Percentiles rank a stretch among this genome's conserved stretches.
These are phyloP conservation scores for Drosophila borborema DNA, from an alignment of 2,888 invertebrate species.

Conservation along the genomic window DNA sequence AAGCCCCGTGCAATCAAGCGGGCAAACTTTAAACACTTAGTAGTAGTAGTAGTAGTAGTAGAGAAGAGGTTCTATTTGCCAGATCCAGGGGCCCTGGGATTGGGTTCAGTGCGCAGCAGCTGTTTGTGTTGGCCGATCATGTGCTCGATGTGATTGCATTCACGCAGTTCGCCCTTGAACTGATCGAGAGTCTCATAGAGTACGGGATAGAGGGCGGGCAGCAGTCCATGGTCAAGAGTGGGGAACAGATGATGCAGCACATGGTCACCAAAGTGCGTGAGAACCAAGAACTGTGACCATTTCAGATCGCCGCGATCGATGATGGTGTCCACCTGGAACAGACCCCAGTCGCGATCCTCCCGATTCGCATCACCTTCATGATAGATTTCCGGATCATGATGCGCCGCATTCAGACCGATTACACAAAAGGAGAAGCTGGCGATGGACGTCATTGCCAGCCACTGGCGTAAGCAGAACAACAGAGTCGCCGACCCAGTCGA, in stretches of 20 bases:
- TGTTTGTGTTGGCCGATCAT: conserved; percentile 89
- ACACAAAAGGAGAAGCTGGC: conserved; percentile 88
- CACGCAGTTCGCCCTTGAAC: conserved; percentile 83
- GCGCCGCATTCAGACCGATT: conserved; percentile 90
- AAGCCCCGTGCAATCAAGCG: neutral
- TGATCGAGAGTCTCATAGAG: conserved; percentile 83
- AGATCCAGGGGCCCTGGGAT: conserved; percentile 80
- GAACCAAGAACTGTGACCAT: conserved; percentile 88
- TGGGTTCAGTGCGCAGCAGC: conserved; percentile 86
- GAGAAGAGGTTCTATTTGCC: conserved; percentile 35
- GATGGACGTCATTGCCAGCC: conserved; percentile 87
- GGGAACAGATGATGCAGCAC: conserved; percentile 93
- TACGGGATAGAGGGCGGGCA: conserved; percentile 88
- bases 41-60: too few relatives aligned
- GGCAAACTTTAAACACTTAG: neutral
- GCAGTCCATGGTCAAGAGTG: conserved; percentile 90
- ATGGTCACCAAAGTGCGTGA: conserved; percentile 92
- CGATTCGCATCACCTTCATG: conserved; percentile 90
- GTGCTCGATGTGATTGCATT: conserved; percentile 87
- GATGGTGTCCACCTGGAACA: conserved; percentile 91
- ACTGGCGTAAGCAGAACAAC: conserved; percentile 82
- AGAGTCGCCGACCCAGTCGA: conserved; percentile 75
- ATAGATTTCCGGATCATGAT: conserved; percentile 92
- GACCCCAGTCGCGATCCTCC: conserved; percentile 90
- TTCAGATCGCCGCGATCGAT: conserved; percentile 90